Evolutionary conservation across 2,888 invertebrate species (phyloP), one percentile per base, ranked within the genome.

Genomic region (Adela reaumurella): DNA sequence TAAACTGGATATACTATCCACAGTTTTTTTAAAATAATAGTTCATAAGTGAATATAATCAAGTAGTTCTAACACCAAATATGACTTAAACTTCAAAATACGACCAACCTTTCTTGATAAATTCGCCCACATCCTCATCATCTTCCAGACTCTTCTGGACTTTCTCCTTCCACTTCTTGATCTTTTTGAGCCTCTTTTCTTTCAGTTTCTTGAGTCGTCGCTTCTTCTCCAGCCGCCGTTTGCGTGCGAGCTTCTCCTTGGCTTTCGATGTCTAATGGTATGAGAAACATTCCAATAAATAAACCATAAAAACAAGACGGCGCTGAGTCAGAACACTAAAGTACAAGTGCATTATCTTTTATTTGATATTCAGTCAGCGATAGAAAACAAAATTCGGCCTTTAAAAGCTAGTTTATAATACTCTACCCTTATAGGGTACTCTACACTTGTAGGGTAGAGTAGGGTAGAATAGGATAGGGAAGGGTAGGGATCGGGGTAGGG

Each of bases 111-210:
- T 65, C 59, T 28, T 58, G 52, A 6, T 61, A 57, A 17, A 62
- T 61, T 11, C 62, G 6, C 19, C 59, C 17, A 68, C 70, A 0
- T 60, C 59, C 2, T 58, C 62, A 4, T 60, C 57, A 3, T 56
- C 58, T 0, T 35, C 35, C 11, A 35, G 35, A 14, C 56, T 42
- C 28, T 57, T 59, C 11, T 58, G 56, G n/a, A 51, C 20, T 17
- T 49, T 50, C 17, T 43, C 50, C 43, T 62, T 62, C 0, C 53
- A 43, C 3, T 54, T 45, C 46, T 62, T 70, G 52, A 61, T 67
- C 54, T 68, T 73, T 50, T 68, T 71, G 56, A 65, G 73, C 43
- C 65, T 62, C 48, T 69, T 72, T 3, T 68, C 65, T 56, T 71
- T 73, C 18, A 71, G 56, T 52, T 70, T 74, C 48, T 50, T 54